phyloP scores from a whole-genome alignment of 2,797 vertebrate species.

The Neosalanx taihuensis region DNA sequence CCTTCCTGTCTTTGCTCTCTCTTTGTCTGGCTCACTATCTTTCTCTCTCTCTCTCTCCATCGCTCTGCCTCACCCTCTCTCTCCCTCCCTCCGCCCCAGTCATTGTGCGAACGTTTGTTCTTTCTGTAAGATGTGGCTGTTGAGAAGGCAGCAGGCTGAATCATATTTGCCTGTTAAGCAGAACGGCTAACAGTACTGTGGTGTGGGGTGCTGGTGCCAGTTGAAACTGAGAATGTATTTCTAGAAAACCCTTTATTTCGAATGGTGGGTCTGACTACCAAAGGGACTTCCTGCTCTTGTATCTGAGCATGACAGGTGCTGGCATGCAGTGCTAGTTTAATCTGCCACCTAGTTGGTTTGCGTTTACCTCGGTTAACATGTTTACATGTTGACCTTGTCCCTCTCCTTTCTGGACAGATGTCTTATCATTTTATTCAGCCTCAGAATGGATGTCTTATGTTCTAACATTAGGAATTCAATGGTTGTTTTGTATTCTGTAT shows the following conservation, averaged over 20 bases:
- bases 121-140: not conserved
- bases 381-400: not conserved
- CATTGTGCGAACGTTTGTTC: not conserved
- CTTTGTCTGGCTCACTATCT: too few relatives aligned
- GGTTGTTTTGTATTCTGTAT: too few relatives aligned
- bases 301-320: too few relatives aligned
- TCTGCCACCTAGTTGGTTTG: not conserved
- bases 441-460: too few relatives aligned
- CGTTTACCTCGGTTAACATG: not conserved
- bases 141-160: not conserved
- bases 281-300: too few relatives aligned
- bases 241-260: not conserved
- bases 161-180: not conserved
- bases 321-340: not conserved
- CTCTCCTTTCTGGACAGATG: not conserved
- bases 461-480: too few relatives aligned
- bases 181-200: not conserved
- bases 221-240: not conserved
- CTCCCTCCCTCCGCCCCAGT: not conserved
- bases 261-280: not conserved
- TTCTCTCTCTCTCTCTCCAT: not conserved
- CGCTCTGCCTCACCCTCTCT: not conserved
- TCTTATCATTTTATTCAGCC: not conserved
- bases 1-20: not conserved
- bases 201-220: not conserved